Evolutionary conservation across 2,113 vertebrate species (phyloP), one percentile per base, ranked within the genome.

Genomic region (Siniperca knerii): DNA sequence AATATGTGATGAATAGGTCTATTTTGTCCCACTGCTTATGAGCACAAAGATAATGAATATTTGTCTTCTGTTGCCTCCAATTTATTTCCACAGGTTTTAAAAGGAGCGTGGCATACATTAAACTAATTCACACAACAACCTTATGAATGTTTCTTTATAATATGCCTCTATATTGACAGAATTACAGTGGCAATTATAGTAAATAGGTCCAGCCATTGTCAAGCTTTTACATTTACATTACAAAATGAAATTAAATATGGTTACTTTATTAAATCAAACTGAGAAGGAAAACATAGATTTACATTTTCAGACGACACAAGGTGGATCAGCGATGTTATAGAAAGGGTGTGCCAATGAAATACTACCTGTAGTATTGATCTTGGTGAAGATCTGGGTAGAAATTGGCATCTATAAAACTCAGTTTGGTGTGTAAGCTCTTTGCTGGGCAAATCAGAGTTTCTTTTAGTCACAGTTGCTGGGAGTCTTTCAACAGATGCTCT

Each of bases 1-100:
- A 92, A 90, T 90, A 77, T 64, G 68, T 81, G 76, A 91, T 89
- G 82, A 92, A 95, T 83, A 29, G 78, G 66, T 69, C 71, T 84
- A 79, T 90, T 89, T 84, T 84, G 18, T 50, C 73, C 73, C n/a
- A 23, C 8, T 73, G 74, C 76, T 79, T 37, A 62, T 71, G 62
- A 81, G 60, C 25, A 67, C 60, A 69, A 75, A 87, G 52, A 83
- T 82, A 81, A 84, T 80, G 48, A 89, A 81, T 42, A 76, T 84
- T 88, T 87, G 50, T 91, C 69, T 74, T 65, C 21, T 55, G 29
- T n/a, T 69, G 66, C 50, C 15, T 68, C 23, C 11, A 76, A 13
- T 79, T 83, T 84, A 70, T 75, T 71, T 62, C 23, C 15, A 25
- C 1, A 1, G 20, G 8, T 75, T 79, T 82, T 65, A 55, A 81